A percentile compares a stretch with the other conserved stretches of the same genome.
phyloP scores from a whole-genome alignment of 2,888 invertebrate species.

The Drosophila siamana region DNA sequence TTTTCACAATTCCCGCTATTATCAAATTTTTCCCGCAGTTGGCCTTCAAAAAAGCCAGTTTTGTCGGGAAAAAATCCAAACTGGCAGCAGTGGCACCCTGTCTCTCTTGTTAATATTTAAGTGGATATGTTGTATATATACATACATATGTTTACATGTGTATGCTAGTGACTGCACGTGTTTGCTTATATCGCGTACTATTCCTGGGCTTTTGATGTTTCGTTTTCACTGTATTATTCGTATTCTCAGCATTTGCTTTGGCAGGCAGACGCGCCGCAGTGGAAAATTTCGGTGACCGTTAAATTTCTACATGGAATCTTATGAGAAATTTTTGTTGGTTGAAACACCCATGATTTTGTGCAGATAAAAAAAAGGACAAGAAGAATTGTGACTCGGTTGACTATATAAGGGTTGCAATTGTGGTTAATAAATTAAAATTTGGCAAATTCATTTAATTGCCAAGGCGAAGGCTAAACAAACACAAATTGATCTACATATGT shows the following conservation, averaged over 20 bases:
- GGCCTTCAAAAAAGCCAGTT: too few relatives aligned
- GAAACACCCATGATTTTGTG: slow-evolving; percentile 11
- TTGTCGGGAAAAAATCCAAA: too few relatives aligned
- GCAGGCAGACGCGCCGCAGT: slow-evolving; percentile 32
- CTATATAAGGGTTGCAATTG: slow-evolving; percentile 50
- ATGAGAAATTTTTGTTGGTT: slow-evolving; percentile 1
- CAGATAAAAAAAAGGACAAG: neutral
- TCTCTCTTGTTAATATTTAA: slow-evolving; percentile 22
- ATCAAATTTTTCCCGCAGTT: too few relatives aligned
- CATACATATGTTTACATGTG: too few relatives aligned
- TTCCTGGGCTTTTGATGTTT: slow-evolving; percentile 46
- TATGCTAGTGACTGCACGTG: slow-evolving; percentile 41
- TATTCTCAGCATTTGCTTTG: slow-evolving; percentile 51
- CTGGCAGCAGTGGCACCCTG: too few relatives aligned
- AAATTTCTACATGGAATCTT: slow-evolving; percentile 7
- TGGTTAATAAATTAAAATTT: slow-evolving; percentile 61
- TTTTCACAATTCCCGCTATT: too few relatives aligned
- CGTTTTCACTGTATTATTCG: slow-evolving; percentile 41
- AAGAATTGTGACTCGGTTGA: neutral
- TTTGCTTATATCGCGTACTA: slow-evolving; percentile 28
- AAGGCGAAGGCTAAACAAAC: slow-evolving; percentile 57
- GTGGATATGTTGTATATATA: too few relatives aligned
- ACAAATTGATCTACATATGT: slow-evolving; percentile 31
- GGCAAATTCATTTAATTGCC: slow-evolving; percentile 42
- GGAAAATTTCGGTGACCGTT: slow-evolving; percentile 62